Percentiles rank a stretch among this genome's conserved stretches.
Conservation (phyloP, 2,888 invertebrate species). For the Leptinotarsa peninsularis region DNA sequence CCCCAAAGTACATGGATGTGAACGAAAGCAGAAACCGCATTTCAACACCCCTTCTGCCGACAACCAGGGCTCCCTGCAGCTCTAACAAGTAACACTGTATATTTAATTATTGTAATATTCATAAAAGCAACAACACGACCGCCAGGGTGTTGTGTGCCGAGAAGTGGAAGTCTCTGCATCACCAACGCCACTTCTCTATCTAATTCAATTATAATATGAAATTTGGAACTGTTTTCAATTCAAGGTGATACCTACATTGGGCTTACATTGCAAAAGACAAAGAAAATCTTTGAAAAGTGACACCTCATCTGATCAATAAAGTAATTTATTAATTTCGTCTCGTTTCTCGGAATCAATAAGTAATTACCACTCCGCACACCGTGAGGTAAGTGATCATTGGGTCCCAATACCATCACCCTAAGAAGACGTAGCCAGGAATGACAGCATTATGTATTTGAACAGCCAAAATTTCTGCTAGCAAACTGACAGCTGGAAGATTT, state of each 20-base stretch:
- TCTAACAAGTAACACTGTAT: constrained; percentile 61
- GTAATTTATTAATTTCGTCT: too few relatives aligned
- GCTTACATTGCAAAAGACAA: too few relatives aligned
- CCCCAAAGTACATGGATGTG: constrained; percentile 7
- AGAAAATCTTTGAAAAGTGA: too few relatives aligned
- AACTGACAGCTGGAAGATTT: too few relatives aligned
- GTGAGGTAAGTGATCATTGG: too few relatives aligned
- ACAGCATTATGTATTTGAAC: too few relatives aligned
- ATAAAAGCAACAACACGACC: constrained; percentile 61
- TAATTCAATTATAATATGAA: constrained; percentile 60
- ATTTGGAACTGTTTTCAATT: constrained; percentile 51
- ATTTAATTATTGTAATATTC: constrained; percentile 67
- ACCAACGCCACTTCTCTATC: constrained; percentile 58
- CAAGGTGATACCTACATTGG: constrained; percentile 15
- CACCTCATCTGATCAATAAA: too few relatives aligned
- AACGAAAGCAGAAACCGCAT: constrained; percentile 19
- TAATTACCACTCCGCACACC: too few relatives aligned
- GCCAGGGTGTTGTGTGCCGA: constrained; percentile 46
- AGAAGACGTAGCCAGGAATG: too few relatives aligned
- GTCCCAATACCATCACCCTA: too few relatives aligned
- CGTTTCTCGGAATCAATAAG: too few relatives aligned
- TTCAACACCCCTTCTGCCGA: constrained; percentile 23
- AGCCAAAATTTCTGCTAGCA: too few relatives aligned
- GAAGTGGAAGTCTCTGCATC: constrained; percentile 54
- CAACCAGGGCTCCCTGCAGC: constrained; percentile 21